phyloP scores from a whole-genome alignment of 2,113 vertebrate species.

The Nerophis lumbriciformis region DNA sequence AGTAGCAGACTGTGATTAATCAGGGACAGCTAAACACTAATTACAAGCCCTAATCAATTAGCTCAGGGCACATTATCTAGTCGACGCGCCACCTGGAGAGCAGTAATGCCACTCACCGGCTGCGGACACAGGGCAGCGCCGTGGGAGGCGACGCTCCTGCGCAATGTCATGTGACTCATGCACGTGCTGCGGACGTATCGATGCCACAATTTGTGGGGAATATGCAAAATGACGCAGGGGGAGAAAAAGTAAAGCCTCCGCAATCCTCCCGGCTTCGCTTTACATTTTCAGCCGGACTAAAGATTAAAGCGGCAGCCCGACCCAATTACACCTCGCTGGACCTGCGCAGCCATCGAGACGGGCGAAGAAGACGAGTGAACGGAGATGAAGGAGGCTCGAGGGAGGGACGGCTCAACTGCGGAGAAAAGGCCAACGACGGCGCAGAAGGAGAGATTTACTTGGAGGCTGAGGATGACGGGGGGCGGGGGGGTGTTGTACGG shows the following conservation, averaged over 20 bases:
- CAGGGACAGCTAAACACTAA: constrained; percentile 68
- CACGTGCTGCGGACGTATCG: neutral
- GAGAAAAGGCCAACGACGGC: constrained; percentile 14
- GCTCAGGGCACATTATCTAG: constrained; percentile 58
- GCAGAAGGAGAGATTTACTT: constrained; percentile 12
- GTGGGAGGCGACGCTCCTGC: neutral
- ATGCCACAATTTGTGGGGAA: neutral
- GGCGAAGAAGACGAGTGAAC: constrained; percentile 12
- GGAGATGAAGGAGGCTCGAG: constrained; percentile 23
- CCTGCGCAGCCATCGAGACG: constrained; percentile 36
- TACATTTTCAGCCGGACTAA: constrained; percentile 63
- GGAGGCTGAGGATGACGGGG: constrained; percentile 5
- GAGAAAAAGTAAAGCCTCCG: constrained; percentile 25
- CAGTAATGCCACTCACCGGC: constrained; percentile 50
- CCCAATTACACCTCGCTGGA: constrained; percentile 61
- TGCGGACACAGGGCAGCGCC: constrained; percentile 33
- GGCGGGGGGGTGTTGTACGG: constrained; percentile 4
- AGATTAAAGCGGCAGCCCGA: constrained; percentile 67
- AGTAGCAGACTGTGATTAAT: constrained; percentile 63
- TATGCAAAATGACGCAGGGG: constrained; percentile 20
- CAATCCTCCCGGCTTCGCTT: constrained; percentile 55
- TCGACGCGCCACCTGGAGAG: constrained; percentile 66
- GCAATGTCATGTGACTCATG: neutral
- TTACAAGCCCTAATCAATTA: constrained; percentile 70
- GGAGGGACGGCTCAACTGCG: constrained; percentile 14